Percentiles rank a stretch among this genome's conserved stretches.
These are phyloP conservation scores for Stenodema calcarata DNA, from an alignment of 2,888 invertebrate species.

Conservation along the genomic window DNA sequence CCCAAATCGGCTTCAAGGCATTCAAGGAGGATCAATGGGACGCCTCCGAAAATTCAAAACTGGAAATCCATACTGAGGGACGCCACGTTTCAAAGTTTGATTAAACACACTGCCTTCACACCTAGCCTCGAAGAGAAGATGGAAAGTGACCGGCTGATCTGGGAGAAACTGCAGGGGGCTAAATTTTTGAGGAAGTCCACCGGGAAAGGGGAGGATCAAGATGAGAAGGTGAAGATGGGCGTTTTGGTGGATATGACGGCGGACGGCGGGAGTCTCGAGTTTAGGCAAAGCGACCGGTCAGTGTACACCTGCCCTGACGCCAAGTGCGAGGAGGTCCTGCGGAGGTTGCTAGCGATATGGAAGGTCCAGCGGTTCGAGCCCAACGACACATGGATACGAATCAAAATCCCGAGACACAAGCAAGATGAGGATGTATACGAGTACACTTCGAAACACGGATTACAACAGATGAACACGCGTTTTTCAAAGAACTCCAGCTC, in stretches of 20 bases:
- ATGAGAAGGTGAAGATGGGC: conserved; percentile 50
- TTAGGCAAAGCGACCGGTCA: conserved; percentile 52
- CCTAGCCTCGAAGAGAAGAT: conserved; percentile 56
- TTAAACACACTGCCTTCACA: conserved; percentile 54
- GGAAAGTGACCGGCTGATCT: conserved; percentile 54
- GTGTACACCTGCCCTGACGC: conserved; percentile 48
- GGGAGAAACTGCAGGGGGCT: conserved; percentile 54
- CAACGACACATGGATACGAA: conserved; percentile 49
- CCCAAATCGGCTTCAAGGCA: background rate
- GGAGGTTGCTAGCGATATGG: conserved; percentile 54
- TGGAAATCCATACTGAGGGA: conserved; percentile 54
- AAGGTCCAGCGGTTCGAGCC: conserved; percentile 53
- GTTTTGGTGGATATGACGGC: conserved; percentile 51
- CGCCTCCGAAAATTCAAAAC: conserved; percentile 1
- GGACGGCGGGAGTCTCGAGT: conserved; percentile 51
- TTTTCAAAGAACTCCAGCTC: background rate
- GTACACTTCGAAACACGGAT: conserved; percentile 53
- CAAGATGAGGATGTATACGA: conserved; percentile 54
- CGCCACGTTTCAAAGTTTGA: conserved; percentile 55
- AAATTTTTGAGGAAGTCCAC: conserved; percentile 46
- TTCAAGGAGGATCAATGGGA: background rate
- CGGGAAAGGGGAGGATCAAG: conserved; percentile 38
- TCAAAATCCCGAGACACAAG: conserved; percentile 53
- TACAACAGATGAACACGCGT: conserved; percentile 54
- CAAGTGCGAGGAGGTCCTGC: conserved; percentile 42